phyloP scores from a whole-genome alignment of 2,797 vertebrate genomes.

The Schizothorax lantsangensis region DNA sequence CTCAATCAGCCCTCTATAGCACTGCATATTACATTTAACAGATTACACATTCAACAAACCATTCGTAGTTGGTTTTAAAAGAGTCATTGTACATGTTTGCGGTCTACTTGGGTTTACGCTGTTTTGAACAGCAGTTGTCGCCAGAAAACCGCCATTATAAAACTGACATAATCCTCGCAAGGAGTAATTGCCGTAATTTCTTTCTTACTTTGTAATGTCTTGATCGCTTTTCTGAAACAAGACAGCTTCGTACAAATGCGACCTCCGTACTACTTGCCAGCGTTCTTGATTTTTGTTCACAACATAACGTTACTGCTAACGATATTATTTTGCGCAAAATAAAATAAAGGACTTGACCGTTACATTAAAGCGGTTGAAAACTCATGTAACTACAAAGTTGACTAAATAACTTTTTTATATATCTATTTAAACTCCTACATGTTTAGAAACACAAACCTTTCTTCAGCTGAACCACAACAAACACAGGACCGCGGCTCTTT shows the following conservation, averaged over 20 bases:
- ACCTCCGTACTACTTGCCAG: neutral
- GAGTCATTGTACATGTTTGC: neutral
- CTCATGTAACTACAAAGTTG: neutral
- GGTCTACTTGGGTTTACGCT: neutral
- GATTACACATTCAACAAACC: neutral
- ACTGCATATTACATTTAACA: neutral
- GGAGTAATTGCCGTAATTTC: neutral
- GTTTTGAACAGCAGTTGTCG: neutral
- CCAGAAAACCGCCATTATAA: neutral
- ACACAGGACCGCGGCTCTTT: too few relatives aligned
- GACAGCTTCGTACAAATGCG: neutral
- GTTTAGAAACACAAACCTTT: slow-evolving; percentile 1
- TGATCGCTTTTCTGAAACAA: neutral
- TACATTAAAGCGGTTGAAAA: neutral
- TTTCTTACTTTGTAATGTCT: neutral
- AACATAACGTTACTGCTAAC: neutral
- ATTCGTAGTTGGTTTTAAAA: neutral
- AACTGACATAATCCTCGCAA: too few relatives aligned
- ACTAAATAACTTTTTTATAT: neutral
- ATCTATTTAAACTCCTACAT: neutral
- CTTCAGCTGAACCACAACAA: neutral
- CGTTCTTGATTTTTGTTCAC: neutral
- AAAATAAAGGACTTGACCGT: neutral
- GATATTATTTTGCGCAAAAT: neutral
- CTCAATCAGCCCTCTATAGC: neutral